Base-by-base conservation (phyloP, 53 echinoderm and acorn worm species). In the Apostichopus leukothele region DNA sequence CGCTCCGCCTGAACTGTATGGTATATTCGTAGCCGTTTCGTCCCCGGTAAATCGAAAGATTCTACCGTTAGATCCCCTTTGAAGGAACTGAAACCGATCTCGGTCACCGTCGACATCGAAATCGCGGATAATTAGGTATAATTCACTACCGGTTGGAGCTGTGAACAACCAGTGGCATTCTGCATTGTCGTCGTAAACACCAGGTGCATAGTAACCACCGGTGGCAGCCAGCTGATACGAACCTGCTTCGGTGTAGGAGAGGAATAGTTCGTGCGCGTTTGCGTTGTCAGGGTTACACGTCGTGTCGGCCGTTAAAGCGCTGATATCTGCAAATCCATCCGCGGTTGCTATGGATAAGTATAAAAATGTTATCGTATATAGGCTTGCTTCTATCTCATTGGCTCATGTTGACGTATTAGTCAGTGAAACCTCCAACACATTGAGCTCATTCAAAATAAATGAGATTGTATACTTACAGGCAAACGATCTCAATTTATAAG, bases 41-140 rank as follows among this genome's bases (percentile, higher is more conserved):
- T 77, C 78, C 11, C 78, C 78, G 50, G 50, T 50, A 77, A 25
- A 77, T 51, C 78, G 78, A 52, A 77, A 77, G 12, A 77, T 77
- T 16, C 78, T 77, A 77, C 78, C 78, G 52, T 51, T 51, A 13
- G 50, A 50, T 51, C 26, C 78, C 16, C 52, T 21, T 77, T 50
- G 78, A 8, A 52, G 50, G 13, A 77, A 52, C 27, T 77, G 78
- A 77, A 77, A 77, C 52, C 52, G 50, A 77, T 77, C 78, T 5
- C 52, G 50, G 16, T 13, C 7, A 51, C 78, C 78, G 16, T 77
- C 78, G 26, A 77, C 78, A 77, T 77, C 78, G 52, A 77, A 77
- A 77, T 77, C 78, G 52, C 78, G 78, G 16, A 77, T 77, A 39
- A 77, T 52, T 51, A 77, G 16, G 26, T 51, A 51, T 25, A 77